Evolutionary conservation across 2,797 vertebrate genomes (phyloP).

Genomic region (Danionella dracula): DNA sequence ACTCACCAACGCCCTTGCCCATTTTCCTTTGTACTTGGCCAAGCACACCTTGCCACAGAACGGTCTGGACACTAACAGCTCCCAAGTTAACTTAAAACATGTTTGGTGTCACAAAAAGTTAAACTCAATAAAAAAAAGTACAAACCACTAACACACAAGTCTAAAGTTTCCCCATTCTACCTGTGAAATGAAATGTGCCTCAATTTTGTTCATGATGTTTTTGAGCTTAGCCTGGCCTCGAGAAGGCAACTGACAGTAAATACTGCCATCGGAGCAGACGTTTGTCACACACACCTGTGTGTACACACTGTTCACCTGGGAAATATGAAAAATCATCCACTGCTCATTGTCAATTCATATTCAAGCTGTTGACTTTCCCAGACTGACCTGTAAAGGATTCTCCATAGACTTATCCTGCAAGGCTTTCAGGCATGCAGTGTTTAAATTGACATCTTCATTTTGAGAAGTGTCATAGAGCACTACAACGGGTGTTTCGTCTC

Average conservation of each 20-base stretch:
- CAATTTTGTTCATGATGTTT: slow-evolving; percentile 73
- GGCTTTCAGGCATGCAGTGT: slow-evolving; percentile 76
- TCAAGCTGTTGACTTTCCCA: background rate
- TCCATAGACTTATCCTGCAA: slow-evolving; percentile 79
- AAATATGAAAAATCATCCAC: background rate
- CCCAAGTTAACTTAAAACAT: slow-evolving; percentile 65
- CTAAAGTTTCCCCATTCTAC: slow-evolving; percentile 50
- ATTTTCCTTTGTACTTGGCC: slow-evolving; percentile 79
- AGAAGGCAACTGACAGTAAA: slow-evolving; percentile 87
- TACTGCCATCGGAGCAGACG: slow-evolving; percentile 79
- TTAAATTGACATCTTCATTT: slow-evolving; percentile 88
- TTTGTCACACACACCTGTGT: slow-evolving; percentile 79
- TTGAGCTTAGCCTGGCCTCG: slow-evolving; percentile 76
- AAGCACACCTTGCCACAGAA: slow-evolving; percentile 89
- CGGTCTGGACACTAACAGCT: slow-evolving; percentile 76
- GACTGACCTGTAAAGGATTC: slow-evolving; percentile 71
- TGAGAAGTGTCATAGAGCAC: slow-evolving; percentile 91
- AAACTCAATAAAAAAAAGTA: too few species aligned
- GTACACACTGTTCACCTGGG: slow-evolving; percentile 74
- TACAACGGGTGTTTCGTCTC: slow-evolving; percentile 65
- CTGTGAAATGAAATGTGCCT: slow-evolving; percentile 79
- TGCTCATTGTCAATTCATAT: background rate
- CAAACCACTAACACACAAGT: background rate
- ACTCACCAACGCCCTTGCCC: slow-evolving; percentile 86
- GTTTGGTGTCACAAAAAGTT: background rate